Conservation (phyloP, 1,140 invertebrate species). For the Sitobion miscanthi region DNA sequence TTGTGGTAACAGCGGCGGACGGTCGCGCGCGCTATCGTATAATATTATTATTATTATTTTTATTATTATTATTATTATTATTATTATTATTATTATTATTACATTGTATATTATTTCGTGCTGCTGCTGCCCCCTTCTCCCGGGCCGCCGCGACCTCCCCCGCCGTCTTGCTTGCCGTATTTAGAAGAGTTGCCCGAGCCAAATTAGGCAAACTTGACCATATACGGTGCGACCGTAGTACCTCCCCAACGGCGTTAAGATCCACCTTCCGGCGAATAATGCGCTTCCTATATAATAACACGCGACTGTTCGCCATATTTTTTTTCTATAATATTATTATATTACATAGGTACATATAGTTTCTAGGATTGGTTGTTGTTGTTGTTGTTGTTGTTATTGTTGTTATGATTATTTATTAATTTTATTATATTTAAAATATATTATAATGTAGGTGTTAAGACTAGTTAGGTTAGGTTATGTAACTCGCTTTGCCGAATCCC, state of each 20-base stretch:
- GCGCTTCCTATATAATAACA: slow-evolving; percentile 42
- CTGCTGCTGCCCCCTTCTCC: slow-evolving; percentile 49
- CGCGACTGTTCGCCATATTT: slow-evolving; percentile 27
- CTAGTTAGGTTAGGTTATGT: neutral
- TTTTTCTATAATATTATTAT: slow-evolving; percentile 6
- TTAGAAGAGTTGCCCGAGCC: slow-evolving; percentile 62
- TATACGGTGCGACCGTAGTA: slow-evolving; percentile 60
- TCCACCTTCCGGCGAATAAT: slow-evolving; percentile 57
- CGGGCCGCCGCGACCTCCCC: slow-evolving; percentile 35
- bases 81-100: slow-evolving; percentile 36
- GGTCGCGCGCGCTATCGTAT: neutral
- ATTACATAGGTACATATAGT: neutral
- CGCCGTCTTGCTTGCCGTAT: slow-evolving; percentile 61
- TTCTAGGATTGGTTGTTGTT: no score
- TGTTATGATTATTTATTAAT: neutral
- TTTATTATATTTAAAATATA: neutral
- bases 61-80: slow-evolving; percentile 35
- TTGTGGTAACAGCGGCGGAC: slow-evolving; percentile 52
- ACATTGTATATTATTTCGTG: slow-evolving; percentile 33
- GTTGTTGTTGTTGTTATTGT: neutral
- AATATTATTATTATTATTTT: neutral
- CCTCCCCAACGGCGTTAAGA: slow-evolving; percentile 56
- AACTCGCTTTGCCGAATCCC: neutral
- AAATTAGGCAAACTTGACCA: slow-evolving; percentile 63
- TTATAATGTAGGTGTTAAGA: neutral